phyloP scores from a whole-genome alignment of 2,113 vertebrate species.

The Piaya cayana region DNA sequence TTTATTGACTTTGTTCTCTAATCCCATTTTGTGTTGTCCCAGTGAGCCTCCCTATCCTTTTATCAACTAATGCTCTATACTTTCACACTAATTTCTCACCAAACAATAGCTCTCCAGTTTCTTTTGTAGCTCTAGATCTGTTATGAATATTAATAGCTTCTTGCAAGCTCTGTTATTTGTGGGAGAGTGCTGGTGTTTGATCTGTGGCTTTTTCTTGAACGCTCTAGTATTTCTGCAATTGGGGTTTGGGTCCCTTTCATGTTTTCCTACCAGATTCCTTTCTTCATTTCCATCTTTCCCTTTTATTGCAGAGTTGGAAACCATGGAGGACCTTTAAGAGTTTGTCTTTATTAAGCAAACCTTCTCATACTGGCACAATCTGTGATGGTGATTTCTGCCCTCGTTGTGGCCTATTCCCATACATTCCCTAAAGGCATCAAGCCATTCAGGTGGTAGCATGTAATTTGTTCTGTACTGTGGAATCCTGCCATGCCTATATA shows the following conservation, averaged over 20 bases:
- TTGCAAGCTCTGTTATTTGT: constrained; percentile 74
- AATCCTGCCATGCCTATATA: constrained; percentile 82
- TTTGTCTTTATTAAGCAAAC: constrained; percentile 71
- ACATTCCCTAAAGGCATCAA: constrained; percentile 76
- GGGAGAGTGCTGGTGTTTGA: constrained; percentile 70
- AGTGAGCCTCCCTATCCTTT: constrained; percentile 64
- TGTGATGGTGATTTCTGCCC: constrained; percentile 64
- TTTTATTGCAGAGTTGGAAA: constrained; percentile 50
- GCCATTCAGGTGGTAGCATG: constrained; percentile 74
- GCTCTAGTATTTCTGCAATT: constrained; percentile 45
- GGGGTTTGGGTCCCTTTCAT: constrained; percentile 61
- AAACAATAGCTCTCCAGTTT: constrained; percentile 72
- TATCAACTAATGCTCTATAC: constrained; percentile 69
- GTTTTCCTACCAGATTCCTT: constrained; percentile 51
- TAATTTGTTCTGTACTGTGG: constrained; percentile 80
- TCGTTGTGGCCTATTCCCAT: constrained; percentile 71
- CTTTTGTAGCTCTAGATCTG: constrained; percentile 74
- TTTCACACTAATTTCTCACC: constrained; percentile 67
- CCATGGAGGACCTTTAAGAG: constrained; percentile 62
- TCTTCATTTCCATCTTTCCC: constrained; percentile 60
- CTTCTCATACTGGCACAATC: constrained; percentile 52
- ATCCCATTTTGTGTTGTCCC: constrained; percentile 19
- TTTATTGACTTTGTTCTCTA: constrained; percentile 54
- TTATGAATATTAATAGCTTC: constrained; percentile 81
- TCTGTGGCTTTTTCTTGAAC: constrained; percentile 70